These are phyloP conservation scores for Petrocephalus schoutedeni DNA, from an alignment of 2,797 vertebrate species.

Conservation along the genomic window DNA sequence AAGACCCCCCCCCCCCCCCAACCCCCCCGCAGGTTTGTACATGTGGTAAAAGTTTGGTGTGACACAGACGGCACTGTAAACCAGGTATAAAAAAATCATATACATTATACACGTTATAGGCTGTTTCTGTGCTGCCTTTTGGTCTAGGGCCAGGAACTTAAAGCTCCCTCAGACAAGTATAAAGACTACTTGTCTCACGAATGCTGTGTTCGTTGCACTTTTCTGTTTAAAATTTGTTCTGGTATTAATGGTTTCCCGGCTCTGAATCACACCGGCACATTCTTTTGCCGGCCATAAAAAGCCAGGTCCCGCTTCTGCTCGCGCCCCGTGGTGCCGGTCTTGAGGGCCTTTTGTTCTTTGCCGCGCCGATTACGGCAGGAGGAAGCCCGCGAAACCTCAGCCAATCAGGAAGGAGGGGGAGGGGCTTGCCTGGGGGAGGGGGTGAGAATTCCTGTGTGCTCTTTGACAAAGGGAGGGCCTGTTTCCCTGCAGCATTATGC, in stretches of 20 bases:
- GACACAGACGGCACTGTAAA: not conserved
- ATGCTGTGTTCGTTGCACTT: not conserved
- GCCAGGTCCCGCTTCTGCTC: not conserved
- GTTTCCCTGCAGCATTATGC: conserved; percentile 34
- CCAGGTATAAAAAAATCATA: not conserved
- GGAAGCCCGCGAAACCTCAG: conserved; percentile 42
- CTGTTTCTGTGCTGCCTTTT: not conserved
- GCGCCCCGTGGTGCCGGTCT: conserved; percentile 21
- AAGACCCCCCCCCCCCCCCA: not conserved
- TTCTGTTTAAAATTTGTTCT: not conserved
- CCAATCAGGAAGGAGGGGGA: conserved; percentile 24
- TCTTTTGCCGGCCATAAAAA: not conserved
- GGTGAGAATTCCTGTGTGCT: conserved; percentile 29
- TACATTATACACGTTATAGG: not conserved
- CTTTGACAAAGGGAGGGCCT: conserved; percentile 41
- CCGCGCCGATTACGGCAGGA: conserved; percentile 25
- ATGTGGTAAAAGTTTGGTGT: not conserved
- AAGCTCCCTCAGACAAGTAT: not conserved
- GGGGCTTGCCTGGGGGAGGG: conserved; percentile 21
- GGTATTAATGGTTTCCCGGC: not conserved
- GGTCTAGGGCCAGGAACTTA: not conserved
- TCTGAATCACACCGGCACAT: not conserved
- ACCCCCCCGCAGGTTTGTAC: not conserved
- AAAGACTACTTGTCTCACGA: not conserved
- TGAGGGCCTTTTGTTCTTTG: conserved; percentile 41